phyloP scores from a whole-genome alignment of 2,797 vertebrate genomes.

The Coccyzus lansbergi region DNA sequence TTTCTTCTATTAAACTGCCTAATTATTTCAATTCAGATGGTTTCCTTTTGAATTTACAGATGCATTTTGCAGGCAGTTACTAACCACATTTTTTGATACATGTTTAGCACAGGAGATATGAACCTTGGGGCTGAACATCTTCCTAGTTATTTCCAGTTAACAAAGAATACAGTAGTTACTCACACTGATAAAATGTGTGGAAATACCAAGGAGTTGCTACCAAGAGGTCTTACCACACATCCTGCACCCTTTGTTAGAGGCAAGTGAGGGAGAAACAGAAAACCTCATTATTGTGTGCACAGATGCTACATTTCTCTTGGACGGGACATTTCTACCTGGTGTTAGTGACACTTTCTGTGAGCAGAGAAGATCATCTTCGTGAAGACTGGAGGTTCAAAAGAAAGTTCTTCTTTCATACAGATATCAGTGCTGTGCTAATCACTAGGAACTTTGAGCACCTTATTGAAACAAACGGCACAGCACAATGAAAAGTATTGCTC shows the following conservation, averaged over 20 bases:
- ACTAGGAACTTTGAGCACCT: neutral
- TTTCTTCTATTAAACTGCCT: neutral
- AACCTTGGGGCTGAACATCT: neutral
- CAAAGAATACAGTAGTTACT: neutral
- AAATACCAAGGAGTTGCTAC: neutral
- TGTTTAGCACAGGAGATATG: neutral
- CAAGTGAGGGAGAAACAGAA: neutral
- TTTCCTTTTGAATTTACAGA: neutral
- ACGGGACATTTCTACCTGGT: rapidly evolving
- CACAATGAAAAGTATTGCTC: neutral
- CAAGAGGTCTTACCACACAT: neutral
- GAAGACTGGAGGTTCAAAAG: neutral
- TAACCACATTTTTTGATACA: neutral
- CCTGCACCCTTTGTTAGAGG: neutral
- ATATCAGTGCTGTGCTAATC: neutral
- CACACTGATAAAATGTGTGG: rapidly evolving
- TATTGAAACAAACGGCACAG: neutral
- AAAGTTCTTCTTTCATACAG: neutral
- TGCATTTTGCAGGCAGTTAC: neutral
- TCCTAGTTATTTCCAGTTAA: neutral
- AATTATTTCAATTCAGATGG: neutral
- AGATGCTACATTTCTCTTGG: neutral
- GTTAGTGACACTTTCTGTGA: neutral
- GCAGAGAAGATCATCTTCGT: neutral
- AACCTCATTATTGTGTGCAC: neutral